A percentile compares a stretch with the other conserved stretches of the same genome.
These are phyloP conservation scores for Brachyalestes nurse DNA, from an alignment of 2,797 vertebrate species.

Conservation along the genomic window DNA sequence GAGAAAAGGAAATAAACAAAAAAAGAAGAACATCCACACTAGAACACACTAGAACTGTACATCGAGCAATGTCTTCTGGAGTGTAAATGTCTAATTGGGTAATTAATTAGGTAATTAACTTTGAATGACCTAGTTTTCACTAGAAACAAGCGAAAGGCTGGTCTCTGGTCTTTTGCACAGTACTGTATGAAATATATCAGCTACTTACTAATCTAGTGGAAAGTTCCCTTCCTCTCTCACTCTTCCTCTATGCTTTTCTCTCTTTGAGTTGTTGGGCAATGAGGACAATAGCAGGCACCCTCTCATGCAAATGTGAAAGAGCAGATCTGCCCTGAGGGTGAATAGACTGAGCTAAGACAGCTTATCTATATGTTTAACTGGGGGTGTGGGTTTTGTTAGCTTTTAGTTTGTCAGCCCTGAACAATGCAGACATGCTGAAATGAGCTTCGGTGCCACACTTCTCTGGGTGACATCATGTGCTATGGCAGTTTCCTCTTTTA, in stretches of 20 bases:
- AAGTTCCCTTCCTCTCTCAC: neutral
- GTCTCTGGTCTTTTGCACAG: too few relatives aligned
- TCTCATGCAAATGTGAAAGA: conserved; percentile 7
- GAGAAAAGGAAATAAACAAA: too few relatives aligned
- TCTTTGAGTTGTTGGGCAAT: neutral
- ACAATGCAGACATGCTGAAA: neutral
- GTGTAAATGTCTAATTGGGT: too few relatives aligned
- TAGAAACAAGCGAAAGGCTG: too few relatives aligned
- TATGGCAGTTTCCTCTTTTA: conserved; percentile 2
- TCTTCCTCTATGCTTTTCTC: neutral
- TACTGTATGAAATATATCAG: too few relatives aligned
- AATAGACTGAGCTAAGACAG: neutral
- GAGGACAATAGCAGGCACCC: neutral
- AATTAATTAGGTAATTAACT: too few relatives aligned
- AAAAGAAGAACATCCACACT: too few relatives aligned
- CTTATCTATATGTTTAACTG: neutral
- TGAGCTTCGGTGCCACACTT: neutral
- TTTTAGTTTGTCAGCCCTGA: neutral
- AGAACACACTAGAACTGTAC: too few relatives aligned
- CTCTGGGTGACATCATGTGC: neutral
- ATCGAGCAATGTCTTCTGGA: too few relatives aligned
- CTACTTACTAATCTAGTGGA: too few relatives aligned
- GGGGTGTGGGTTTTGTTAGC: neutral
- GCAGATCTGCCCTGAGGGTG: conserved; percentile 6
- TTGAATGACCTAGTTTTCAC: too few relatives aligned